Conservation (phyloP, 2,888 invertebrate genomes). For the Harpalus rufipes region DNA sequence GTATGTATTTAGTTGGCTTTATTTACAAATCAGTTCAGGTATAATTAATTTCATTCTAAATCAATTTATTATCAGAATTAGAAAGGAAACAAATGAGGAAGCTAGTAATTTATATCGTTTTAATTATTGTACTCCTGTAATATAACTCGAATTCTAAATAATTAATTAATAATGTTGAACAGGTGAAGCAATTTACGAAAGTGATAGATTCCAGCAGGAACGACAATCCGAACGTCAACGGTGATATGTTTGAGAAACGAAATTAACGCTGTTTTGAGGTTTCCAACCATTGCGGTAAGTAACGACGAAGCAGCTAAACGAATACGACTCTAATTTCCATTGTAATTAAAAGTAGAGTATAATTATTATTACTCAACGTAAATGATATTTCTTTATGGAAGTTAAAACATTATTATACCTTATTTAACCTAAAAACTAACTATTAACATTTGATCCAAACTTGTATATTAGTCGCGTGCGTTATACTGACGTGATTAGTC, state of each 20-base stretch:
- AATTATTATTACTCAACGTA: constrained; percentile 38
- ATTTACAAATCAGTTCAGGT: background rate
- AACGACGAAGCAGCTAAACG: constrained; percentile 19
- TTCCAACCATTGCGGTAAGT: constrained; percentile 1
- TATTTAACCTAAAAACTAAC: background rate
- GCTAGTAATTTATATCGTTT: background rate
- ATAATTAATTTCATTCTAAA: background rate
- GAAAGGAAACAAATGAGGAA: background rate
- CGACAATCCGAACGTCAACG: constrained; percentile 13
- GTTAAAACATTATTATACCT: constrained; percentile 37
- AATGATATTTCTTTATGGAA: constrained; percentile 33
- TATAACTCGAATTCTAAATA: constrained; percentile 15
- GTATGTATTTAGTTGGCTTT: constrained; percentile 2
- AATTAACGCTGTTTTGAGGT: constrained; percentile 13
- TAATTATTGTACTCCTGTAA: background rate
- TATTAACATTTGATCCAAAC: background rate
- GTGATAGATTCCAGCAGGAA: constrained; percentile 33
- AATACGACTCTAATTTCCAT: constrained; percentile 41
- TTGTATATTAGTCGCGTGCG: no score
- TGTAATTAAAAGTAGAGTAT: constrained; percentile 49
- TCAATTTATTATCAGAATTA: background rate
- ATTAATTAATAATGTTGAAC: constrained; percentile 9
- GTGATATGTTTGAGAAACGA: background rate
- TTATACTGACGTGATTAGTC: no score
- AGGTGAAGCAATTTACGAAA: background rate